Evolutionary conservation across 2,113 vertebrate genomes (phyloP), one percentile per base, ranked within the genome.

Genomic region (Hippocampus mohnikei): DNA sequence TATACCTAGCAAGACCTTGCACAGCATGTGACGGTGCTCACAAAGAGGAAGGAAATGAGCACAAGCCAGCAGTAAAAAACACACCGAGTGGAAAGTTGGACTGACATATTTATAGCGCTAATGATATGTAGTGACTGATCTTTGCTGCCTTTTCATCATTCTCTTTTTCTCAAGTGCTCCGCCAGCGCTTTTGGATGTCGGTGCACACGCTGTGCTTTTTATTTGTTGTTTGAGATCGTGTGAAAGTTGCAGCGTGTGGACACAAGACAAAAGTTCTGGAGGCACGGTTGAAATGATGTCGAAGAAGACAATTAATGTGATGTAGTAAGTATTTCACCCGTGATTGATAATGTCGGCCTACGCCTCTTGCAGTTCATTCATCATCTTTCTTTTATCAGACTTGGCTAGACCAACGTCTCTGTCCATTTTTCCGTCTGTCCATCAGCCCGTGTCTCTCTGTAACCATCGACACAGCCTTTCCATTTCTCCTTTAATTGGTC

Each of bases 91-190:
- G 66, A 46, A 84, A 71, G 68, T 81, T 71, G 70, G 80, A 70
- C 69, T 58, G 67, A 77, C 50, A 60, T 80, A 85, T 90, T 85
- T 85, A 83, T 67, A 81, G 71, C 75, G 70, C 77, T 88, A 86
- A 88, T 89, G 86, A 86, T 80, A 78, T 64, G 63, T 56, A 71
- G 78, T 68, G 84, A 84, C 82, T 83, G 80, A 87, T 87, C 80
- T 84, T 80, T 75, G 72, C 60, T n/a, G 23, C 62, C 70, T 68
- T 79, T 83, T 86, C 83, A 85, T 84, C 79, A 78, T 73, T 65
- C 40, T 50, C 41, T 67, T 64, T 73, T 84, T 85, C 63, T 73
- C 80, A 84, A 69, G 74, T 53, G 74, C 61, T 77, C 50, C 60
- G 66, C 71, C 73, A 53, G 41, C 29, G 50, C 73, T 66, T 76